These are phyloP conservation scores for Trematocara macrostoma DNA, from an alignment of 2,113 vertebrate genomes.

Conservation along the genomic window DNA sequence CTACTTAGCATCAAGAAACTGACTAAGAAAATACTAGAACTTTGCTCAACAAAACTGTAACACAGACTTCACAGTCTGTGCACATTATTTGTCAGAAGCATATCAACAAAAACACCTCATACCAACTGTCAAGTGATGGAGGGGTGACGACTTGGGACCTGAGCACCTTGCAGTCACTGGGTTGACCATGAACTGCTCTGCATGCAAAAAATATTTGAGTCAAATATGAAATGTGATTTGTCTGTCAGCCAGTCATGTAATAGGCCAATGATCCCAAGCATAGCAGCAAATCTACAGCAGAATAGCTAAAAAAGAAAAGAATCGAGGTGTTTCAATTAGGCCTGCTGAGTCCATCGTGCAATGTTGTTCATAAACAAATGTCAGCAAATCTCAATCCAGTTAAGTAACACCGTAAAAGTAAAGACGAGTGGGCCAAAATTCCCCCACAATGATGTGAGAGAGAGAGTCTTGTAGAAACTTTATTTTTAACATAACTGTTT, in stretches of 20 bases:
- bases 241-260: background rate
- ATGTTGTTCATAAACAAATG: background rate
- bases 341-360: background rate
- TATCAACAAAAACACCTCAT: background rate
- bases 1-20: background rate
- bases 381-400: background rate
- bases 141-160: background rate
- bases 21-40: background rate
- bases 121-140: background rate
- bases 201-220: background rate
- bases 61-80: background rate
- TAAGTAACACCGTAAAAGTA: background rate
- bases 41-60: background rate
- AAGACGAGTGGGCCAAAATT: background rate
- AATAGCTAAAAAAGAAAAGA: background rate
- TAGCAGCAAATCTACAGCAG: background rate
- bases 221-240: background rate
- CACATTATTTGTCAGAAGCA: background rate
- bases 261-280: background rate
- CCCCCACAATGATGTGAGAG: background rate
- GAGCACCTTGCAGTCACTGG: background rate
- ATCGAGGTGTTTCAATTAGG: background rate
- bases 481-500: background rate
- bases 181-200: background rate
- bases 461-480: background rate